These are phyloP conservation scores for Raphicerus campestris DNA, from an alignment of 2,113 vertebrate genomes.

Conservation along the genomic window DNA sequence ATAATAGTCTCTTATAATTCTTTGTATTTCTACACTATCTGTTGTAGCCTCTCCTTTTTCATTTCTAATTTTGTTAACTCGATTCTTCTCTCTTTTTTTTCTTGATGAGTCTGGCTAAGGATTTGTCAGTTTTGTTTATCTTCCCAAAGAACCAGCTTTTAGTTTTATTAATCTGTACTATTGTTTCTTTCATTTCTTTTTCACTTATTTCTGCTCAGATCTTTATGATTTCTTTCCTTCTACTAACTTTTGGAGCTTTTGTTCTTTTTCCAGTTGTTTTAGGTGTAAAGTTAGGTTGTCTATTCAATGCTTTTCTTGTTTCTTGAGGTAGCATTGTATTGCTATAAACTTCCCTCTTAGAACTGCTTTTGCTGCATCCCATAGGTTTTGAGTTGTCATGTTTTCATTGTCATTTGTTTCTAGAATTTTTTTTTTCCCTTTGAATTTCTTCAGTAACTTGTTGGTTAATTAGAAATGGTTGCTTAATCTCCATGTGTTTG, in stretches of 20 bases:
- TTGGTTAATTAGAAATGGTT: not conserved
- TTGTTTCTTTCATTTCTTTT: not conserved
- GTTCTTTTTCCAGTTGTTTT: not conserved
- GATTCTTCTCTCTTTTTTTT: not conserved
- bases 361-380: not conserved
- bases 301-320: not conserved
- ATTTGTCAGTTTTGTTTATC: not conserved
- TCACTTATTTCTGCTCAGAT: not conserved
- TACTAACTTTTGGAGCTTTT: not conserved
- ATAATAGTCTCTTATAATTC: not conserved
- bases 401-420: not conserved
- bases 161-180: not conserved
- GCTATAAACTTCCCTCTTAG: not conserved
- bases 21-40: not conserved
- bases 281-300: not conserved
- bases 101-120: not conserved
- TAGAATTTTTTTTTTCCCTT: not conserved
- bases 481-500: not conserved
- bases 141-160: not conserved
- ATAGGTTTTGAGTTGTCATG: not conserved
- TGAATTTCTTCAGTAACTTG: not conserved
- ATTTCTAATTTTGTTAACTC: not conserved
- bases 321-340: not conserved
- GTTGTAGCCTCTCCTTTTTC: not conserved
- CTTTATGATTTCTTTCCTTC: not conserved